Base-by-base conservation (phyloP, 2,113 vertebrate species). In the Thryonomys swinderianus region DNA sequence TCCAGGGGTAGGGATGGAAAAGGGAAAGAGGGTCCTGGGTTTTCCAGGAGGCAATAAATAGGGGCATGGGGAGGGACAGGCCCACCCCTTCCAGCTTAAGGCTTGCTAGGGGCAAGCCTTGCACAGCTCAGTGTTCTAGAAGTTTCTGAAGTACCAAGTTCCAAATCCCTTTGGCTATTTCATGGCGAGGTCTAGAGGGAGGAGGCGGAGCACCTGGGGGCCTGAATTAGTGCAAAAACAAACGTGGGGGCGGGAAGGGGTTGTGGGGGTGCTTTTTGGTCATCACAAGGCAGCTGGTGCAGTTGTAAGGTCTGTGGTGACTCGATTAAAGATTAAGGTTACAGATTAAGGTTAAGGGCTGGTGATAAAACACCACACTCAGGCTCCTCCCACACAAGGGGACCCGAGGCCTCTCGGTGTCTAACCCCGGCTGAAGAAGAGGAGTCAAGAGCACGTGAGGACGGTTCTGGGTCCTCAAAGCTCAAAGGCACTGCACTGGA, bases 21-120 rank as follows among this genome's bases (percentile, higher is more conserved):
- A 25, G 34, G 78, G 79, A 20, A 91, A 73, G 80, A 91, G 55
- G 53, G 53, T 88, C 91, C 61, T 71, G 64, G 86, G 20, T 69
- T 94, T 81, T 89, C 93, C 74, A 67, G 95, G 73, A 94, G 95
- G 80, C 93, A 97, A 98, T 97, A 98, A 98, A 98, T 98, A 98
- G 91, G 89, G 96, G 87, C 67, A 45, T 40, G 74, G 71, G 67
- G 83, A 51, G 51, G 82, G 57, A 48, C 20, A 14, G 80, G 80
- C 93, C 95, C 84, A 85, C 30, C 23, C 93, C 87, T 96, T 97
- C 81, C 84, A 90, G 89, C 91, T 82, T 80, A 85, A 90, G 93
- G 84, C 79, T 92, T 88, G 21, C 59, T 87, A 57, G 48, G 78
- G 78, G 40, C 82, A 86, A 91, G 66, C 83, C 83, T 94, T 57